Percentiles rank a stretch among this genome's conserved stretches.
phyloP scores from a whole-genome alignment of 1,140 invertebrate species.

The Megathymus violae region DNA sequence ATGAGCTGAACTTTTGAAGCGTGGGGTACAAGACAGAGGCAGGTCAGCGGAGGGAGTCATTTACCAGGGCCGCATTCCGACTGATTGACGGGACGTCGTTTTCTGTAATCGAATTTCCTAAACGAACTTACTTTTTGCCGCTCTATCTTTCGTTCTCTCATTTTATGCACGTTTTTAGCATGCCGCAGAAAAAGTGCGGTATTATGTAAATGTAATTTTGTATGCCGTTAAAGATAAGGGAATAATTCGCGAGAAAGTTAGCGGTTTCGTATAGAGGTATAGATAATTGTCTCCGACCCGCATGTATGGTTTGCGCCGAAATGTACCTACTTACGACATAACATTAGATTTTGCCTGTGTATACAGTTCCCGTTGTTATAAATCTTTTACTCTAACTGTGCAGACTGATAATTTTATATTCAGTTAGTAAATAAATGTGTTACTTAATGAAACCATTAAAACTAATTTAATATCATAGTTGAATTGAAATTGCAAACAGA shows the following conservation, averaged over 20 bases:
- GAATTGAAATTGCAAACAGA: too few species aligned
- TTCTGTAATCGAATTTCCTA: slow-evolving; percentile 19
- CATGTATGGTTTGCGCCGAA: slow-evolving; percentile 40
- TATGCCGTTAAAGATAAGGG: slow-evolving; percentile 60
- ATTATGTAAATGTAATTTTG: slow-evolving; percentile 33
- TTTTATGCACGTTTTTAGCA: slow-evolving; percentile 18
- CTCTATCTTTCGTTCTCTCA: slow-evolving; percentile 2
- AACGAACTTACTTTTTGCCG: slow-evolving; percentile 18
- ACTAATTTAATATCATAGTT: too few species aligned
- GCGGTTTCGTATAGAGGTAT: slow-evolving; percentile 42
- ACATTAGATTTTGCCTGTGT: slow-evolving; percentile 28
- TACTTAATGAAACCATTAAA: too few species aligned
- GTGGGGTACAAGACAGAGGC: slow-evolving; percentile 79
- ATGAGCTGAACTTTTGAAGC: slow-evolving; percentile 83
- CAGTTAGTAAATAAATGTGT: too few species aligned
- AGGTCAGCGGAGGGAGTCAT: slow-evolving; percentile 77
- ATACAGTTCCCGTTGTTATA: slow-evolving; percentile 19
- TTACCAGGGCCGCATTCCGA: slow-evolving; percentile 61
- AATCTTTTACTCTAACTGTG: slow-evolving; percentile 11
- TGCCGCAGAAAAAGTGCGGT: slow-evolving; percentile 6
- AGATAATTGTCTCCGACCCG: slow-evolving; percentile 66
- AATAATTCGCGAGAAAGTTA: slow-evolving; percentile 72
- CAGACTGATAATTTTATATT: neutral
- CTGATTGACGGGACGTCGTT: slow-evolving; percentile 1
- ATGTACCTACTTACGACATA: slow-evolving; percentile 47